Percentiles rank a stretch among this genome's conserved stretches.
phyloP scores from a whole-genome alignment of 2,797 vertebrate species.

The Betta splendens region DNA sequence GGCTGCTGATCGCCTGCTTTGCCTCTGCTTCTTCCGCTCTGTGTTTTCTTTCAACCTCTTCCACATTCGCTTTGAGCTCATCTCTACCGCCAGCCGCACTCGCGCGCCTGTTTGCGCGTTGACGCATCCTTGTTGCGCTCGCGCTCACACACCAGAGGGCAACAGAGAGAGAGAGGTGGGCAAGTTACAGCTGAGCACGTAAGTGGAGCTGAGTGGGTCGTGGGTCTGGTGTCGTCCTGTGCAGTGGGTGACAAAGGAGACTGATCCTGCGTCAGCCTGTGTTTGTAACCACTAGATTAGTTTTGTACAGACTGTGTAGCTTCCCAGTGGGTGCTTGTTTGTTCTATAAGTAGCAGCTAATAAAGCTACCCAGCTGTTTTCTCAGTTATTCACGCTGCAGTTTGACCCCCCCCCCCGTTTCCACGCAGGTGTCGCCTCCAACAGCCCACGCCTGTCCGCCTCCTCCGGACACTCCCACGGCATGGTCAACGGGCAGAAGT shows the following conservation, averaged over 20 bases:
- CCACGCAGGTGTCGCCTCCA: slow-evolving; percentile 83
- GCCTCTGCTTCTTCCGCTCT: slow-evolving; percentile 1
- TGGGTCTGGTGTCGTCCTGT: slow-evolving; percentile 41
- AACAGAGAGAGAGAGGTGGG: slow-evolving; percentile 54
- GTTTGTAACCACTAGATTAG: slow-evolving; percentile 6
- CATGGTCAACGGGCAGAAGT: slow-evolving; percentile 84
- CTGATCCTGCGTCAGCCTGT: slow-evolving; percentile 5
- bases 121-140: slow-evolving; percentile 35
- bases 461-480: slow-evolving; percentile 87
- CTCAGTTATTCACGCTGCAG: slow-evolving; percentile 7
- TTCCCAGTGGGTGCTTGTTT: not conserved
- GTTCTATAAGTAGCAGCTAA: too few species aligned
- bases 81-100: not conserved
- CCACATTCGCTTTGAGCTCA: slow-evolving; percentile 6
- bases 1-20: slow-evolving; percentile 9
- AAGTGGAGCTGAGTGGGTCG: slow-evolving; percentile 23
- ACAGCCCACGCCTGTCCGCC: slow-evolving; percentile 89
- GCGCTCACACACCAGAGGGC: slow-evolving; percentile 50
- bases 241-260: slow-evolving; percentile 40
- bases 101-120: not conserved
- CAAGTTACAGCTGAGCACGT: slow-evolving; percentile 60
- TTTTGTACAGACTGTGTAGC: not conserved
- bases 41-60: slow-evolving; percentile 11
- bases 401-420: too few species aligned
- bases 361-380: too few species aligned